Percentiles rank a stretch among this genome's conserved stretches.
Evolutionary conservation across 2,888 invertebrate species (phyloP).

Genomic region (Theretra japonica): DNA sequence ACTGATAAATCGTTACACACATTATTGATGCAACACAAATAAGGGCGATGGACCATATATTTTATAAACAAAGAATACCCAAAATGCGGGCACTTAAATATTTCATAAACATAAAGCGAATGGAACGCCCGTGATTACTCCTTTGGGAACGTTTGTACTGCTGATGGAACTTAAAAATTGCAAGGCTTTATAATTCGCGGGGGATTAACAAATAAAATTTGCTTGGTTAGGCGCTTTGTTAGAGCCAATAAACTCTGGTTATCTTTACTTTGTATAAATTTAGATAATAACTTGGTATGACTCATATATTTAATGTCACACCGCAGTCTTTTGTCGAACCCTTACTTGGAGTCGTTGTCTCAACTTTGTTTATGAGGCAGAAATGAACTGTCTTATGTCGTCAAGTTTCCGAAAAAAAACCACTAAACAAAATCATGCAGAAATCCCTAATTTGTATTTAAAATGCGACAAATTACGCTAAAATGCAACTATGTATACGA

Average conservation of each 20-base stretch:
- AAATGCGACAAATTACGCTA: background rate
- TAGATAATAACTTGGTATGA: too few species aligned
- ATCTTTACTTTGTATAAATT: background rate
- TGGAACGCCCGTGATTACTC: conserved; percentile 2
- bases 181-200: background rate
- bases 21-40: too few species aligned
- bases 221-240: background rate
- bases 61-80: background rate
- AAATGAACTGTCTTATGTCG: too few species aligned
- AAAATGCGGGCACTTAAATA: background rate
- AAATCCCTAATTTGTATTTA: too few species aligned
- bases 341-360: too few species aligned
- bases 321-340: too few species aligned
- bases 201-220: background rate
- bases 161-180: conserved; percentile 10
- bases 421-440: too few species aligned
- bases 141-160: conserved; percentile 8
- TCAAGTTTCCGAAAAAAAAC: too few species aligned
- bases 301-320: too few species aligned
- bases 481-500: background rate
- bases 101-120: conserved; percentile 1
- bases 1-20: too few species aligned
- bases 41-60: background rate
- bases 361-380: too few species aligned
- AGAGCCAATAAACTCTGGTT: background rate